Percentiles rank a stretch among this genome's conserved stretches.
Evolutionary conservation across 2,797 vertebrate species (phyloP).

Genomic region (Distichodus sexfasciatus): DNA sequence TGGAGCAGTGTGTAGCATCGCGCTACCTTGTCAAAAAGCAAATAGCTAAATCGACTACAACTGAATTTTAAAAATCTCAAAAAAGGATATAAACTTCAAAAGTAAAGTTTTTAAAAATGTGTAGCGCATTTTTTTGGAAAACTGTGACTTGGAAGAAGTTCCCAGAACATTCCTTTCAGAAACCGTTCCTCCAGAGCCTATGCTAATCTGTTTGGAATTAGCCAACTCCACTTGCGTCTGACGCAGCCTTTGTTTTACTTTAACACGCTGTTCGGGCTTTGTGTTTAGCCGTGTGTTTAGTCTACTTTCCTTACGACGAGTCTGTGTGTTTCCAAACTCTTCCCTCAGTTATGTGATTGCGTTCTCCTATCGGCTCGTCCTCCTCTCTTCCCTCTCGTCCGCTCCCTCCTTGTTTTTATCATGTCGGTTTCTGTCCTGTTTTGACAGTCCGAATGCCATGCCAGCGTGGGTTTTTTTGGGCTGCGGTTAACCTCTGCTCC

Average conservation of each 20-base stretch:
- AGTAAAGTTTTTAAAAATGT: no score
- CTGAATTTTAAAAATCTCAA: no score
- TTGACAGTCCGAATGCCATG: background rate
- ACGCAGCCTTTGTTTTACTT: slow-evolving; percentile 12
- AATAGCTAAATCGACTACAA: no score
- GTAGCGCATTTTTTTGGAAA: no score
- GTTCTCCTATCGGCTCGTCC: background rate
- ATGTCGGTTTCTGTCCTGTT: background rate
- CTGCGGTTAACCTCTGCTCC: background rate
- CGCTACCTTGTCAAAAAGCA: no score
- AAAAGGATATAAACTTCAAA: no score
- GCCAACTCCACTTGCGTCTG: background rate
- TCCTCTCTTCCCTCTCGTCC: background rate
- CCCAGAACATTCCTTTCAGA: slow-evolving; percentile 32
- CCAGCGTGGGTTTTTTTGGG: background rate
- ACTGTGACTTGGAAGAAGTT: slow-evolving; percentile 7
- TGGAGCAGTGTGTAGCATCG: no score
- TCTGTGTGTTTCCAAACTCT: slow-evolving; percentile 3
- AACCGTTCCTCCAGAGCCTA: slow-evolving; percentile 26
- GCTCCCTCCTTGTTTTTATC: background rate
- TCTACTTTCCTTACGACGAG: slow-evolving; percentile 7
- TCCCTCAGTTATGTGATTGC: background rate
- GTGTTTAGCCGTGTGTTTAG: slow-evolving; percentile 19
- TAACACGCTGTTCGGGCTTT: background rate
- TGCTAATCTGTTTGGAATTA: slow-evolving; percentile 28